These are phyloP conservation scores for Galerucella nymphaeae DNA, from an alignment of 2,888 invertebrate species.

Conservation along the genomic window DNA sequence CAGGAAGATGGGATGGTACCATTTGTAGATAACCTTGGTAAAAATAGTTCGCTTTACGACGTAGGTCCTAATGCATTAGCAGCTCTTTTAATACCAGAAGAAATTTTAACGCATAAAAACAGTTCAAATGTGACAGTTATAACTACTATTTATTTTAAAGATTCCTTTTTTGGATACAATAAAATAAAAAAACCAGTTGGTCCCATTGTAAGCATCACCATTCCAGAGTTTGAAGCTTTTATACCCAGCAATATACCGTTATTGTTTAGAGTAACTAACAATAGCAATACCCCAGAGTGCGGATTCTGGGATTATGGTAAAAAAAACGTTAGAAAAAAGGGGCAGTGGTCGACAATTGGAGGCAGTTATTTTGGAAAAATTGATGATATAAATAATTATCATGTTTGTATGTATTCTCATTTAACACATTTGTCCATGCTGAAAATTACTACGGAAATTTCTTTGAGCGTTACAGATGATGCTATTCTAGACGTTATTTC, in stretches of 20 bases:
- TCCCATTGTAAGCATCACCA: conserved; percentile 70
- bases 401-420: conserved; percentile 69
- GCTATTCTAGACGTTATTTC: conserved; percentile 66
- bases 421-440: conserved; percentile 72
- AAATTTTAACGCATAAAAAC: conserved; percentile 46
- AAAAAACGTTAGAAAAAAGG: conserved; percentile 56
- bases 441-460: conserved; percentile 55
- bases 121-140: conserved; percentile 50
- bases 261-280: conserved; percentile 64
- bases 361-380: conserved; percentile 63
- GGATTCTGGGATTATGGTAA: conserved; percentile 70
- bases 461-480: conserved; percentile 60
- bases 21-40: conserved; percentile 63
- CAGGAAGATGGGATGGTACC: conserved; percentile 48
- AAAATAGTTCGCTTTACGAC: conserved; percentile 64
- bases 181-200: conserved; percentile 37
- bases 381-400: conserved; percentile 61
- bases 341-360: conserved; percentile 70
- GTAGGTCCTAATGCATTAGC: conserved; percentile 50
- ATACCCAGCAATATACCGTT: conserved; percentile 69
- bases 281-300: conserved; percentile 61
- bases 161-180: conserved; percentile 56
- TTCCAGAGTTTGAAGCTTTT: conserved; percentile 70
- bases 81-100: conserved; percentile 57
- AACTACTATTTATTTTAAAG: conserved; percentile 57